Percentiles rank a stretch among this genome's conserved stretches.
These are phyloP conservation scores for Sebastes fasciatus DNA, from an alignment of 2,113 vertebrate genomes.

Conservation along the genomic window DNA sequence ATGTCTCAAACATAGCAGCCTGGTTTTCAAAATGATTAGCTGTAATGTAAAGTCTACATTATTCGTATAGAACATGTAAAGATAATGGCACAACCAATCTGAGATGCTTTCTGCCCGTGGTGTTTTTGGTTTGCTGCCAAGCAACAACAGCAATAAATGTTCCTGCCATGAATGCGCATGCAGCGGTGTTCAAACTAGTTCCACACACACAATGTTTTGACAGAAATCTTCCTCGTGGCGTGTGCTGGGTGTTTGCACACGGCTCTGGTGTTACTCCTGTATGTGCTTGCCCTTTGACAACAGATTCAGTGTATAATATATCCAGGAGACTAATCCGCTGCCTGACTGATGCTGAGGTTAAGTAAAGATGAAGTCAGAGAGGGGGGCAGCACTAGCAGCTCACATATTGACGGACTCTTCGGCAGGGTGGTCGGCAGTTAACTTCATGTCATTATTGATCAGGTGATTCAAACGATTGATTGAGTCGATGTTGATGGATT, in stretches of 20 bases:
- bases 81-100: neutral
- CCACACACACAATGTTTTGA: too few relatives aligned
- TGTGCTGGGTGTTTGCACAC: neutral
- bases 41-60: neutral
- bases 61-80: neutral
- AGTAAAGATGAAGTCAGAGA: constrained; percentile 68
- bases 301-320: constrained; percentile 5
- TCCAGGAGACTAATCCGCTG: constrained; percentile 12
- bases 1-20: neutral
- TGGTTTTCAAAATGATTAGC: neutral
- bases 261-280: constrained; percentile 17
- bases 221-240: too few relatives aligned
- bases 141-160: neutral
- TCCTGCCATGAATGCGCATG: neutral
- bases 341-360: constrained; percentile 32
- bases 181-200: neutral
- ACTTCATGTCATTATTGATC: constrained; percentile 78
- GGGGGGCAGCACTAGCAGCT: neutral
- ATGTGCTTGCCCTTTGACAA: constrained; percentile 40
- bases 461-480: constrained; percentile 65
- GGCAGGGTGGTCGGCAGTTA: constrained; percentile 56
- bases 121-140: neutral
- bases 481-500: constrained; percentile 72
- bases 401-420: constrained; percentile 55
- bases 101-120: neutral